phyloP scores from a whole-genome alignment of 2,113 vertebrate genomes.

The Ovis aries region ARS-UI_Ramb_v3.0 NC_056057.1:108297001-108297500 shows the following conservation, averaged over 20 bases:
- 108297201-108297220: neutral
- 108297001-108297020: neutral
- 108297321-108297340: neutral
- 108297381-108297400: neutral
- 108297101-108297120: neutral
- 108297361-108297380: neutral
- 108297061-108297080: neutral
- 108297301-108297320: neutral
- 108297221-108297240: neutral
- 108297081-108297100: neutral
- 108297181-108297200: neutral
- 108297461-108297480: neutral
- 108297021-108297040: neutral
- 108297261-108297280: neutral
- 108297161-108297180: neutral
- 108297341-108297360: neutral
- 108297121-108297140: neutral
- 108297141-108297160: neutral
- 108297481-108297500: neutral
- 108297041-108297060: neutral
- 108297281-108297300: neutral
- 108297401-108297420: neutral
- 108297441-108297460: neutral
- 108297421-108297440: neutral
- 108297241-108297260: neutral